These are phyloP conservation scores for Tortricodes alternella DNA, from an alignment of 2,888 invertebrate genomes.

Conservation along the genomic window DNA sequence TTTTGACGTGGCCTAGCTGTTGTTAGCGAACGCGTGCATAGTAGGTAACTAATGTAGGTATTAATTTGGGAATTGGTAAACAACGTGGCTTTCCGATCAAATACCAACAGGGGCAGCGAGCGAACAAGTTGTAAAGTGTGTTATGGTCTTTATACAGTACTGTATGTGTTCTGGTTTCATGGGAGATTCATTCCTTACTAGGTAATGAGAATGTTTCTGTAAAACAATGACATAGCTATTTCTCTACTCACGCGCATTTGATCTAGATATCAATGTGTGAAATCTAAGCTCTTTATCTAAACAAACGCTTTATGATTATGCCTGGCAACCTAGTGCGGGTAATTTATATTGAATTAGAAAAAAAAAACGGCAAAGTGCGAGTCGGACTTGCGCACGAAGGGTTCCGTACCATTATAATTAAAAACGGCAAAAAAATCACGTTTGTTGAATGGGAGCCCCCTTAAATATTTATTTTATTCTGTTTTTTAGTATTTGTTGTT, in stretches of 20 bases:
- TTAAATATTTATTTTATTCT: too few species aligned
- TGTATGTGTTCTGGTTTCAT: constrained; percentile 12
- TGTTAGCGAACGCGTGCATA: too few species aligned
- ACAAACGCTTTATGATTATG: neutral
- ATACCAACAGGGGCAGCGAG: constrained; percentile 17
- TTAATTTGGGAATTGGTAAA: too few species aligned
- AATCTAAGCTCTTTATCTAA: neutral
- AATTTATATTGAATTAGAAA: neutral
- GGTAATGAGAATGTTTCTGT: constrained; percentile 17
- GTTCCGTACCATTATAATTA: too few species aligned
- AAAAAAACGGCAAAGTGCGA: too few species aligned
- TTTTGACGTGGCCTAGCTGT: too few species aligned
- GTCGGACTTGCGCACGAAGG: too few species aligned
- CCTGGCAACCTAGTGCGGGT: neutral
- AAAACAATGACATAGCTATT: constrained; percentile 23
- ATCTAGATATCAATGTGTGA: constrained; percentile 12
- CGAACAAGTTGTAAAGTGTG: neutral
- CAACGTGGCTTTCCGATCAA: constrained; percentile 12
- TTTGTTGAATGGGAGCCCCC: too few species aligned
- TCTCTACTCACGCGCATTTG: constrained; percentile 12
- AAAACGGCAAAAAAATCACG: too few species aligned
- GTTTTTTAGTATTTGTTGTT: too few species aligned
- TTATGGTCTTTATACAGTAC: constrained; percentile 5
- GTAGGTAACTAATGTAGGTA: too few species aligned
- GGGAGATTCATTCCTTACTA: constrained; percentile 20